phyloP scores from a whole-genome alignment of 2,113 vertebrate species.

The Perccottus glenii region DNA sequence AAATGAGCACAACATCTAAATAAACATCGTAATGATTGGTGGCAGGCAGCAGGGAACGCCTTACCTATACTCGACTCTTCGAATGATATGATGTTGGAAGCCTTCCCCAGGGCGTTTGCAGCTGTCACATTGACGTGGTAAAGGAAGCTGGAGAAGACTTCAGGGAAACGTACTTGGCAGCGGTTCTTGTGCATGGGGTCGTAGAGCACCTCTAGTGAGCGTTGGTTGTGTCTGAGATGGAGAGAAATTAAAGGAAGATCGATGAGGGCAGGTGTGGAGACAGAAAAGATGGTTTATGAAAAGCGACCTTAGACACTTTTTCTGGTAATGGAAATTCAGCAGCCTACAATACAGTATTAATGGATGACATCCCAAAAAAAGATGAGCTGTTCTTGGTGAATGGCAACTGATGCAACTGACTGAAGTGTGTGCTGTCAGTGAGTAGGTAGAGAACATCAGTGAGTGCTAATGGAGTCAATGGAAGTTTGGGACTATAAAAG shows the following conservation, averaged over 20 bases:
- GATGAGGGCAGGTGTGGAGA: not conserved
- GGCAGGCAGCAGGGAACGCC: not conserved
- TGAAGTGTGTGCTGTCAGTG: no score
- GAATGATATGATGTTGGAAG: slow-evolving; percentile 82
- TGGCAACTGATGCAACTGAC: no score
- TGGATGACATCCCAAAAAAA: no score
- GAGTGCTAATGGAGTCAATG: no score
- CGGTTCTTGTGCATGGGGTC: slow-evolving; percentile 91
- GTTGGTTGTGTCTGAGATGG: slow-evolving; percentile 85
- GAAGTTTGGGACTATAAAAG: no score
- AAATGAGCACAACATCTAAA: not conserved
- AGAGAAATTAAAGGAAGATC: slow-evolving; percentile 1
- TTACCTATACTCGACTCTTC: slow-evolving; percentile 94
- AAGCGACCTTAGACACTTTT: no score
- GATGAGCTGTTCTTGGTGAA: no score
- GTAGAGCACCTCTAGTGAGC: slow-evolving; percentile 86
- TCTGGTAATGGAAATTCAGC: no score
- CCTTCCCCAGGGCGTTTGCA: slow-evolving; percentile 89
- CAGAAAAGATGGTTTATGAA: not conserved
- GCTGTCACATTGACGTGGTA: slow-evolving; percentile 94
- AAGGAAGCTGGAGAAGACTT: slow-evolving; percentile 92
- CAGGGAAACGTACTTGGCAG: slow-evolving; percentile 90
- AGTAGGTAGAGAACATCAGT: no score
- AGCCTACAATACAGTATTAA: no score
- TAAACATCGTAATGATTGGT: not conserved